Percentiles rank a stretch among this genome's conserved stretches.
Evolutionary conservation across 2,888 invertebrate species (phyloP).

Genomic region (Octonoba sinensis): DNA sequence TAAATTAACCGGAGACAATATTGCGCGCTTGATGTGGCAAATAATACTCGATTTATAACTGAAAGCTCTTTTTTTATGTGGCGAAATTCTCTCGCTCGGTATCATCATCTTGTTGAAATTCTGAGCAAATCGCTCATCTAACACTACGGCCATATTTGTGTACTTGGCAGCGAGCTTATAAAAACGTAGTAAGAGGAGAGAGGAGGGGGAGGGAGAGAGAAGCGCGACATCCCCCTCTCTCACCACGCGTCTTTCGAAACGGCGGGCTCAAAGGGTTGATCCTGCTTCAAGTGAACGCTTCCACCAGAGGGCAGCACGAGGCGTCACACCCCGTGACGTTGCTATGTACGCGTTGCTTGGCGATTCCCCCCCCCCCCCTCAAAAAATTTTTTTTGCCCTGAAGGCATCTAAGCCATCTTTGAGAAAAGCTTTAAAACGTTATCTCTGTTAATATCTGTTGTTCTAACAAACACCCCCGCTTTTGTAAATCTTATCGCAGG

Average conservation of each 20-base stretch:
- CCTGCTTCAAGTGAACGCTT: conserved; percentile 31
- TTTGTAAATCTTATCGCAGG: conserved; percentile 33
- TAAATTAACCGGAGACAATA: too few species aligned
- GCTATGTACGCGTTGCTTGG: conserved; percentile 60
- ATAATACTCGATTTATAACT: too few species aligned
- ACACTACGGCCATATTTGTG: too few species aligned
- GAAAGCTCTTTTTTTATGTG: too few species aligned
- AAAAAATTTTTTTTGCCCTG: neutral
- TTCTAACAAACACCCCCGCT: conserved; percentile 2
- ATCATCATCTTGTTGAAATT: too few species aligned
- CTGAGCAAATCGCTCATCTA: too few species aligned
- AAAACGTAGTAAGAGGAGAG: too few species aligned
- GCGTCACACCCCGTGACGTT: conserved; percentile 48
- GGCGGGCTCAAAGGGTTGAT: conserved; percentile 52
- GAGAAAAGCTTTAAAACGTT: neutral
- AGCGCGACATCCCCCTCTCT: conserved; percentile 3
- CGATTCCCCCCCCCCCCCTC: conserved; percentile 15
- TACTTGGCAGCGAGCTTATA: too few species aligned
- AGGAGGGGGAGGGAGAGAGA: conserved; percentile 5
- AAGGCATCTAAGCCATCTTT: neutral
- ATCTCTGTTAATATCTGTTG: conserved; percentile 4
- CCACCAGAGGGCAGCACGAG: conserved; percentile 52
- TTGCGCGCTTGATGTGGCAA: too few species aligned
- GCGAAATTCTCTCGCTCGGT: too few species aligned
- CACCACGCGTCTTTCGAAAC: neutral